Evolutionary conservation across 2,888 invertebrate genomes (phyloP), one percentile per base, ranked within the genome.

Genomic region (Eupithecia insigniata): DNA sequence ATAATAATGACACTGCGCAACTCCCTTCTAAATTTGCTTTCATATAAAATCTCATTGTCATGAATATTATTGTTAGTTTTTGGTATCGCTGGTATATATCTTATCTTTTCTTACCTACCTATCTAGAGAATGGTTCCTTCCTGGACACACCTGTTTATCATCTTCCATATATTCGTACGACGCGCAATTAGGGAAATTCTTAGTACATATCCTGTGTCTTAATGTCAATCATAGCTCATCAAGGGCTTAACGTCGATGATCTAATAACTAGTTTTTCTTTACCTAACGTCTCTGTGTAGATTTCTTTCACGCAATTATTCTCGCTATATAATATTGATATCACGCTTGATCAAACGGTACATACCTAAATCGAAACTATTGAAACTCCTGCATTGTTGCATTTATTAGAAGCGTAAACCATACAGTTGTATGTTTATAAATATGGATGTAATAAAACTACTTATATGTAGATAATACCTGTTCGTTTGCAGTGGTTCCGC

Each of bases 401-500:
- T 46, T 46, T 51, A 46, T 46, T 46, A 51, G 1, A 51, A 51
- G 51, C 12, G 22, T 51, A 51, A 60, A 30, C 60, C 60, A 30
- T 14, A 58, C 28, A 51, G 22, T 26, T 55, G 55, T 55, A 26
- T 51, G 51, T 55, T 55, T 4, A 26, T 55, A 26, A 55, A 55
- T 51, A 55, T 26, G 55, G 14, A 55, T 55, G 26, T 55, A 26
- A 12, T 55, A 55, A 55, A 26, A 22, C 55, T 51, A 22, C 22
- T 60, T 60, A 1, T 67, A 64, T 64, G 55, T 39, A 65, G 67
- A 43, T 60, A 18, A 28, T 18, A 65, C 34, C 8, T 36, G 12
- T 46, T 34, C 39, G 7, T 65, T 65, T 65, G 64, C 34, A 60
- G 67, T 43, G 46, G 73, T 85, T 84, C 83, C 83, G 83, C 81